Conservation (phyloP, 2,113 vertebrate genomes). For the Hippoglossus stenolepis region DNA sequence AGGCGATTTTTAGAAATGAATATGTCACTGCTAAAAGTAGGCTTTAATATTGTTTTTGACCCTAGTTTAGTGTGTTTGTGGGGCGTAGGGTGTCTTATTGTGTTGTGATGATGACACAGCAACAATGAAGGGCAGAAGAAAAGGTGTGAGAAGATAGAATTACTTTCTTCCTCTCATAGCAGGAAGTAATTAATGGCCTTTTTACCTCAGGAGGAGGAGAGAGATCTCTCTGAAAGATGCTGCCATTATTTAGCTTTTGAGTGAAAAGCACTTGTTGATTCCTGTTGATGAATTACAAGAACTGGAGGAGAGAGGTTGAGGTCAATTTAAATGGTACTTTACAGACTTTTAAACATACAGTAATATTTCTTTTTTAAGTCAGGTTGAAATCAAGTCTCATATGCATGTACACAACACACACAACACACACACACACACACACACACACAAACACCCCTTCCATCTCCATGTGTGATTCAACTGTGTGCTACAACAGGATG, state of each 20-base stretch:
- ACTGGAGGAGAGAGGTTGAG: no score
- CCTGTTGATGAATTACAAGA: not conserved
- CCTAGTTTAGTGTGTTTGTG: not conserved
- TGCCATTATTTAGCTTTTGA: constrained; percentile 5
- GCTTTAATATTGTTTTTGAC: not conserved
- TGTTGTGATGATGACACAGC: constrained; percentile 26
- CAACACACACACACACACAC: no score
- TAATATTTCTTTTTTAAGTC: no score
- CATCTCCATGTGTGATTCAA: no score
- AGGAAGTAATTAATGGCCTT: constrained; percentile 26
- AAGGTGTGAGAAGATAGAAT: constrained; percentile 51
- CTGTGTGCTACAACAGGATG: no score
- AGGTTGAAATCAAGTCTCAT: no score
- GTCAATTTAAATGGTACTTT: not conserved
- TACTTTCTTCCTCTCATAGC: constrained; percentile 22
- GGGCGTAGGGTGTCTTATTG: constrained; percentile 6
- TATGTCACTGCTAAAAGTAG: no score
- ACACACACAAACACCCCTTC: no score
- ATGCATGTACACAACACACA: no score
- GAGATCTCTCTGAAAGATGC: not conserved
- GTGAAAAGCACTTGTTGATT: constrained; percentile 5
- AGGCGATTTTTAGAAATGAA: not conserved
- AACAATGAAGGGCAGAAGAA: constrained; percentile 30
- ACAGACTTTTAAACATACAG: no score
- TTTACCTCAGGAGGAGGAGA: not conserved